A percentile compares a stretch with the other conserved stretches of the same genome.
These are phyloP conservation scores for Anguilla marmorata DNA, from an alignment of 2,797 vertebrate genomes.

Conservation along the genomic window DNA sequence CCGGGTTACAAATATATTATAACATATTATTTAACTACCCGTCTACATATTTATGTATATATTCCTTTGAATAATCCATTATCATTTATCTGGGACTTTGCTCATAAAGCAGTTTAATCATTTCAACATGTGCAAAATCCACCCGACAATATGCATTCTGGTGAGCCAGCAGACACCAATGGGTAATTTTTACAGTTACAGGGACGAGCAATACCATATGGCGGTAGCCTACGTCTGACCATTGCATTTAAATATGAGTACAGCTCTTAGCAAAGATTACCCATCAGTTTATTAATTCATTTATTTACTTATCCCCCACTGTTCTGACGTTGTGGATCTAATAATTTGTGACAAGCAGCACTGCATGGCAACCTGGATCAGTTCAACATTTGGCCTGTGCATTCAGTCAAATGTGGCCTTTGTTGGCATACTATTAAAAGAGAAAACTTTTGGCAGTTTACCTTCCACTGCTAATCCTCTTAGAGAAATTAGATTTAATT, in stretches of 20 bases:
- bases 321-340: slow-evolving; percentile 20
- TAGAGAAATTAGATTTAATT: slow-evolving; percentile 47
- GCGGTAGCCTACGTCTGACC: not conserved
- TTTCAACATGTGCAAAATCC: not conserved
- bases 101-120: not conserved
- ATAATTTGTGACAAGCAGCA: slow-evolving; percentile 48
- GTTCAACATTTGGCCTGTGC: slow-evolving; percentile 40
- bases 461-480: slow-evolving; percentile 52
- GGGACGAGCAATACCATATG: not conserved
- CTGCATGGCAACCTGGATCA: slow-evolving; percentile 34
- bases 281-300: not conserved
- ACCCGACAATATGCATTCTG: not conserved
- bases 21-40: not conserved
- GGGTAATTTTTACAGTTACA: not conserved
- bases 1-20: not conserved
- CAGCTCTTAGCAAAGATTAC: not conserved
- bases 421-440: slow-evolving; percentile 53
- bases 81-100: not conserved
- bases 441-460: slow-evolving; percentile 40
- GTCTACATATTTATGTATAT: not conserved
- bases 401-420: slow-evolving; percentile 36
- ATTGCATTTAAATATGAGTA: not conserved
- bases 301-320: not conserved
- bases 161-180: not conserved
- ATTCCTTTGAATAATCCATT: not conserved